Base-by-base conservation (phyloP, 2,888 invertebrate genomes). In the Autographa gamma region DNA sequence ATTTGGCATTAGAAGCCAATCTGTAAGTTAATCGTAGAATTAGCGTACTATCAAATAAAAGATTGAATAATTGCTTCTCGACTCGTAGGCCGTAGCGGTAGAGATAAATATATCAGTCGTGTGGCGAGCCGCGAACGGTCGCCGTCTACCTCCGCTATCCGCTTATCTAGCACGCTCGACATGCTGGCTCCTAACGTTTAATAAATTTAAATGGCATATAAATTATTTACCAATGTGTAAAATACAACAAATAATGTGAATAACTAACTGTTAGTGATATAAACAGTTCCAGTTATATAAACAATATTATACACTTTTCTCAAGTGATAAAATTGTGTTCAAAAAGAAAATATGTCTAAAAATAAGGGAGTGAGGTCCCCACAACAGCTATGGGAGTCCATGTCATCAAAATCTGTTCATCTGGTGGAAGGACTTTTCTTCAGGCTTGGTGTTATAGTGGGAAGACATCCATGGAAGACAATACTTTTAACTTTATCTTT, bases 381-480 rank as follows among this genome's bases (percentile, higher is more conserved):
- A 54, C 95, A 95, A 85, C 86, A 91, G 69, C 69, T 94, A 85
- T 96, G 96, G 96, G 94, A 95, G 84, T 86, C 85, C 69, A 80
- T 91, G 64, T 93, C 96, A 34, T 93, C 93, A 63, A 89, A 88
- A 71, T 92, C 95, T 74, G 96, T 96, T 54, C 86, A 93, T 79
- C 89, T 92, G 77, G 93, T 95, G 56, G 95, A 96, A 85, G 89
- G 84, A 70, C 82, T 93, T 76, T 96, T 96, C 88, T 96, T 89
- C 84, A 96, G 96, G 69, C 96, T 97, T 80, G 97, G 97, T 63
- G 91, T 96, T 16, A 86, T 91, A 70, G 96, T 97, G 64, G 97
- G 97, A 25, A 92, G 85, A 63, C 90, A 96, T 84, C 97, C 97
- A 67, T 95, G 96, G 93, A 95, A 91, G 85, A 97, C 97, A 81